These are phyloP conservation scores for Spodoptera picta DNA, from an alignment of 2,888 invertebrate species.

Conservation along the genomic window DNA sequence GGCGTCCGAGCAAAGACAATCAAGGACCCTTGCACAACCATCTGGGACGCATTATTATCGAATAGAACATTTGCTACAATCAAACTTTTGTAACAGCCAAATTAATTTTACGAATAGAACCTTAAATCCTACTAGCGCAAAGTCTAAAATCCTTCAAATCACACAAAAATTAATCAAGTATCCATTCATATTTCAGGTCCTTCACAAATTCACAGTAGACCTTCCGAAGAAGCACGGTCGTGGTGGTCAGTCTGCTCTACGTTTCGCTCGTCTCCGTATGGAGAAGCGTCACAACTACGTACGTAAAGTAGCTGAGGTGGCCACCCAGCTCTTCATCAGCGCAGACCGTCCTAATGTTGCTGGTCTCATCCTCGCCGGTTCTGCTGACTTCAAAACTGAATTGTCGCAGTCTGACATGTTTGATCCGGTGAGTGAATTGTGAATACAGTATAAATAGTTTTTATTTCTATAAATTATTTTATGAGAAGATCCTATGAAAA, in stretches of 20 bases:
- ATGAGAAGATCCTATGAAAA: too few species aligned
- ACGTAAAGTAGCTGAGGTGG: slow-evolving; percentile 94
- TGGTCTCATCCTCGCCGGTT: slow-evolving; percentile 99
- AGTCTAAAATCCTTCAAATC: too few species aligned
- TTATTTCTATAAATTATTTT: too few species aligned
- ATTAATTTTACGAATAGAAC: neutral
- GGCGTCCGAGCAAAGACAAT: too few species aligned
- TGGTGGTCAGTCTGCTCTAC: slow-evolving; percentile 99
- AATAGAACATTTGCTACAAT: too few species aligned
- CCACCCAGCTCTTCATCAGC: slow-evolving; percentile 98
- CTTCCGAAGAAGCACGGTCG: slow-evolving; percentile 99
- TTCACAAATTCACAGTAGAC: slow-evolving; percentile 99
- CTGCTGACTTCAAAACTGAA: slow-evolving; percentile 99
- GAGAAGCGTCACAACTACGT: slow-evolving; percentile 99
- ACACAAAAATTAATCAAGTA: too few species aligned
- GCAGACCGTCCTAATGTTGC: slow-evolving; percentile 99
- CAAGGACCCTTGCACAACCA: too few species aligned
- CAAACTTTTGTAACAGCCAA: too few species aligned
- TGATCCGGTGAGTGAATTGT: slow-evolving; percentile 94
- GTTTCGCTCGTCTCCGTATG: slow-evolving; percentile 99
- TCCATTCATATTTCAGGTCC: slow-evolving; percentile 87
- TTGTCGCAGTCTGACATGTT: slow-evolving; percentile 99
- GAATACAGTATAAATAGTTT: too few species aligned
- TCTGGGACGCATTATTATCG: too few species aligned
- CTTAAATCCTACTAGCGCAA: neutral